Base-by-base conservation (phyloP, 2,888 invertebrate genomes). In the Heliconius charithonia region DNA sequence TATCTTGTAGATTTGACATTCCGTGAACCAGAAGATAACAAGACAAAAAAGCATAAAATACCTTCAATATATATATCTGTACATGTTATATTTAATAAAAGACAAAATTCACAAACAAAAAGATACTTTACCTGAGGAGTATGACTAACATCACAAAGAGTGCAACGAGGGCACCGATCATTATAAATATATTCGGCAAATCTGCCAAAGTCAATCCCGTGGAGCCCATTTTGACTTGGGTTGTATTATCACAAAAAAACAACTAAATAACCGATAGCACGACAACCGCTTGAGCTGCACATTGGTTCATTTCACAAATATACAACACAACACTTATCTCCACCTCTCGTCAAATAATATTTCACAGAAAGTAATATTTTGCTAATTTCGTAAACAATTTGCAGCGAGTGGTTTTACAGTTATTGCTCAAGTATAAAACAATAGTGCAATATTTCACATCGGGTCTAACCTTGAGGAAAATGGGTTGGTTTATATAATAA, bases 121-220 rank as follows among this genome's bases (percentile, higher is more conserved):
- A 32, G 59, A 25, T 63, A 89, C 95, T 93, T 27, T 89, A 97
- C 97, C 97, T 97, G 92, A 97, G 96, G 84, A 97, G 96, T 89
- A 97, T 97, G 85, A 97, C 95, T 86, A 97, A 96, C 96, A 97
- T 97, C 82, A 96, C 96, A 91, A 97, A 97, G 87, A 97, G 96
- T 89, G 97, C 97, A 87, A 97, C 95, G 80, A 97, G 93, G 81
- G 97, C 96, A 73, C 96, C 97, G 84, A 97, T 95, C 91, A 97
- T 97, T 85, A 97, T 97, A 92, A 97, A 96, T 90, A 97, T 96
- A 93, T 97, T 97, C 86, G 97, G 96, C 91, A 97, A 94, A 91
- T 97, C 97, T 82, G 97, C 96, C 89, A 97, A 95, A 82, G 97
- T 97, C 84, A 97, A 94, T 69, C 92, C 93, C 2, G 91, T 88